These are phyloP conservation scores for Trematomus loennbergii DNA, from an alignment of 2,113 vertebrate species.

Conservation along the genomic window DNA sequence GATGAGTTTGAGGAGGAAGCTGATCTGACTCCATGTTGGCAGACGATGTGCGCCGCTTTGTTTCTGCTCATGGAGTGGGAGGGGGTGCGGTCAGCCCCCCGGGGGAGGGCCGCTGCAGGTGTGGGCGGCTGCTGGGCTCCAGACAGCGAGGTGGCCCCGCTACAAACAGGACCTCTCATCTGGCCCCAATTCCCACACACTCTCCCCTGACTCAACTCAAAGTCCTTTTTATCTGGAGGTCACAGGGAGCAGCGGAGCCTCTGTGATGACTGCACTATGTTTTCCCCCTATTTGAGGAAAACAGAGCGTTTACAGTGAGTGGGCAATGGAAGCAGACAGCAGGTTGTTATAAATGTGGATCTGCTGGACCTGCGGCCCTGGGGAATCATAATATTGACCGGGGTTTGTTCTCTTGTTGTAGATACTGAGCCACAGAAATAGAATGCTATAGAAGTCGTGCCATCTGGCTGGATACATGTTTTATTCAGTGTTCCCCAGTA, in stretches of 20 bases:
- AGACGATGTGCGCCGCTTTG: constrained; percentile 12
- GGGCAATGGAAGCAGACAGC: constrained; percentile 14
- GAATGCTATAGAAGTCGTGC: background rate
- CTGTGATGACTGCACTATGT: constrained; percentile 37
- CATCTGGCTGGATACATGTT: background rate
- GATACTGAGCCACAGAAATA: constrained; percentile 8
- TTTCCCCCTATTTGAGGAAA: constrained; percentile 21
- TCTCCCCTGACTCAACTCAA: constrained; percentile 47
- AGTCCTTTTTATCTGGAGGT: constrained; percentile 57
- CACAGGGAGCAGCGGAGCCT: constrained; percentile 26
- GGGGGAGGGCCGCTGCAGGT: constrained; percentile 24
- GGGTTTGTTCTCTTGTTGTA: constrained; percentile 8
- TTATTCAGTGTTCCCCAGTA: no score
- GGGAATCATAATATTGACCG: constrained; percentile 15
- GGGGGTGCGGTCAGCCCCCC: constrained; percentile 48
- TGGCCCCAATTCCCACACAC: constrained; percentile 61
- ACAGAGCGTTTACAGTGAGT: background rate
- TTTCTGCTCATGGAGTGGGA: constrained; percentile 49
- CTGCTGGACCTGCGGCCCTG: constrained; percentile 3
- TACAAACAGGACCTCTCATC: constrained; percentile 68
- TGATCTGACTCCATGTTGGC: constrained; percentile 13
- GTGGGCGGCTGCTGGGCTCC: constrained; percentile 65
- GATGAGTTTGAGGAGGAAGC: constrained; percentile 17
- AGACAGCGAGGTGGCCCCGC: constrained; percentile 58
- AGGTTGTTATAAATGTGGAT: constrained; percentile 30